These are phyloP conservation scores for Rhynchotus rufescens DNA, from an alignment of 2,797 vertebrate genomes.

Conservation along the genomic window DNA sequence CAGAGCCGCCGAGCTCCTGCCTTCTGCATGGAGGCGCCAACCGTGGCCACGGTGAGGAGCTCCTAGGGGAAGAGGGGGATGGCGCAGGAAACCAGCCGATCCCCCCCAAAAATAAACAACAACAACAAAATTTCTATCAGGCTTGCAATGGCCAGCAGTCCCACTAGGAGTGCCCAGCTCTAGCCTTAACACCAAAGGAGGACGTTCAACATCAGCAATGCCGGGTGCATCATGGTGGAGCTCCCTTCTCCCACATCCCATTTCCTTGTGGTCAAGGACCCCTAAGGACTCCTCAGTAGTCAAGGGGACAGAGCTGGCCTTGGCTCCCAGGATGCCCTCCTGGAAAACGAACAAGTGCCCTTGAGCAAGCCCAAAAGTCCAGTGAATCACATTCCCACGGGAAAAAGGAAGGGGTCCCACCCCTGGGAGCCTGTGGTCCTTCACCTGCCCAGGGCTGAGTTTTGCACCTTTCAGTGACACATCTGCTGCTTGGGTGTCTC, in stretches of 20 bases:
- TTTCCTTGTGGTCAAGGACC: not conserved
- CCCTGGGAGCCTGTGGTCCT: not conserved
- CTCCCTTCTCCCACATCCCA: not conserved
- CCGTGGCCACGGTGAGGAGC: not conserved
- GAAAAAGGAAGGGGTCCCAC: not conserved
- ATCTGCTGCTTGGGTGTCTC: too few relatives aligned
- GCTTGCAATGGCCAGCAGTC: not conserved
- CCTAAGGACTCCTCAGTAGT: not conserved
- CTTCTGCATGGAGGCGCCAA: not conserved
- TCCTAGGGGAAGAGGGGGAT: not conserved
- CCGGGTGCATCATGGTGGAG: not conserved
- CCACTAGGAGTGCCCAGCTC: accelerated
- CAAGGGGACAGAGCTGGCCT: not conserved
- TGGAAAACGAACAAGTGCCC: not conserved
- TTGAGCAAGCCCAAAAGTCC: not conserved
- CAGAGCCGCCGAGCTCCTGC: not conserved
- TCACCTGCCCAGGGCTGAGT: not conserved
- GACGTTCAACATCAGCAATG: not conserved
- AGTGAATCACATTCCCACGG: not conserved
- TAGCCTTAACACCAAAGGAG: not conserved
- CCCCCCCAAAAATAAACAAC: not conserved
- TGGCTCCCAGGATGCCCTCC: not conserved
- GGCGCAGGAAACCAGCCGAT: not conserved
- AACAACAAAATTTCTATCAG: accelerated
- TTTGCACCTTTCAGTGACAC: not conserved